phyloP scores from a whole-genome alignment of 2,797 vertebrate species.

The Threskiornis aethiopicus region DNA sequence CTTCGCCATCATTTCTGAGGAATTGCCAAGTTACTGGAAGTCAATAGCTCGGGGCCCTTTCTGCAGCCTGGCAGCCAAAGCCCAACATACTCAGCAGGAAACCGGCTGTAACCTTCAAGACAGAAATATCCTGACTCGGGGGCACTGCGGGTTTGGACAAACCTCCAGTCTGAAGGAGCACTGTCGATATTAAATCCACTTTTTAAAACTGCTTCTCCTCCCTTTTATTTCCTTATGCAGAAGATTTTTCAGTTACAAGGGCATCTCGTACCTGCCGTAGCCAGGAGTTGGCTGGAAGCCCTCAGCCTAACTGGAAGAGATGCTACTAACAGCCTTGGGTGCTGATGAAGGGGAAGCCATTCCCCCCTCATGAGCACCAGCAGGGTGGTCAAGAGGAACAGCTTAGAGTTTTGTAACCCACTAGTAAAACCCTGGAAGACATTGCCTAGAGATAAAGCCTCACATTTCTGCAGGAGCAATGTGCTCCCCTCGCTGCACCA shows the following conservation, averaged over 20 bases:
- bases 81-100: not conserved
- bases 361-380: not conserved
- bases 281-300: not conserved
- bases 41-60: not conserved
- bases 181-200: not conserved
- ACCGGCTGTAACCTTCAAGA: not conserved
- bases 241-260: not conserved
- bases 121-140: not conserved
- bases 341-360: not conserved
- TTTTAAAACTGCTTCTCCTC: not conserved
- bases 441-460: not conserved
- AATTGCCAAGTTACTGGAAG: slow-evolving; percentile 39
- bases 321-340: not conserved
- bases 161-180: not conserved
- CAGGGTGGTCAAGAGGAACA: not conserved
- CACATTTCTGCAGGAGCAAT: not conserved
- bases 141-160: not conserved
- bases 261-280: not conserved
- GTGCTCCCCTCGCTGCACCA: fast-evolving
- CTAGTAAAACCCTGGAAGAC: not conserved
- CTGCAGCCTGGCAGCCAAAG: not conserved
- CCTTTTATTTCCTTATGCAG: not conserved
- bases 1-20: not conserved
- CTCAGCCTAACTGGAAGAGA: not conserved
- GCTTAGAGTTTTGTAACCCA: not conserved